Evolutionary conservation across 1,140 invertebrate genomes (phyloP).

Genomic region (Drosophila azteca): DNA sequence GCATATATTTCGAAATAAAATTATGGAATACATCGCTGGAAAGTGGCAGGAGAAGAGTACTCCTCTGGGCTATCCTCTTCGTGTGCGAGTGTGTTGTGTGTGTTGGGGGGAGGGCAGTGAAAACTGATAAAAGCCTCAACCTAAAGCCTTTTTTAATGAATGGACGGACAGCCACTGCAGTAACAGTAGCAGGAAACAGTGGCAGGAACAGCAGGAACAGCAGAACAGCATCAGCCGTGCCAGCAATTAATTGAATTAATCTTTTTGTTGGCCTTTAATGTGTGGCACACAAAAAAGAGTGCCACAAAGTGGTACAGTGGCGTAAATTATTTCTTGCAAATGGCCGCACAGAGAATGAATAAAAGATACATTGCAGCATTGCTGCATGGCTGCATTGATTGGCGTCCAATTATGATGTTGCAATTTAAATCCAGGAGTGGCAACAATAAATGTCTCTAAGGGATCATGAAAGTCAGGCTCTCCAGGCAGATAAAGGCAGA

Average conservation of each 20-base stretch:
- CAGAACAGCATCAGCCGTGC: slow-evolving; percentile 9
- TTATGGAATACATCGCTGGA: slow-evolving; percentile 18
- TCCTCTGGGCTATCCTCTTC: not conserved
- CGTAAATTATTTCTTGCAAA: slow-evolving; percentile 22
- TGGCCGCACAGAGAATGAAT: slow-evolving; percentile 5
- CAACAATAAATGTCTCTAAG: no score
- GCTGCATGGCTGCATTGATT: no score
- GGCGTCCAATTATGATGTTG: no score
- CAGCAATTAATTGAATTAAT: slow-evolving; percentile 68
- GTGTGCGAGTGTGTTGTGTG: not conserved
- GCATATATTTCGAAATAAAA: slow-evolving; percentile 26
- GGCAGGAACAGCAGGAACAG: not conserved
- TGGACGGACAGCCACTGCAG: slow-evolving; percentile 19
- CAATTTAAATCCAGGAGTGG: no score
- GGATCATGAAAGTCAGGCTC: no score
- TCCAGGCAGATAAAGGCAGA: no score
- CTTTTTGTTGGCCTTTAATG: slow-evolving; percentile 34
- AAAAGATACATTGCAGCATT: not conserved
- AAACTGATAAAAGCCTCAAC: slow-evolving; percentile 27
- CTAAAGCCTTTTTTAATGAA: slow-evolving; percentile 49
- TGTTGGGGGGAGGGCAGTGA: slow-evolving; percentile 25
- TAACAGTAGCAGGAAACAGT: not conserved
- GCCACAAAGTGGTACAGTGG: slow-evolving; percentile 2
- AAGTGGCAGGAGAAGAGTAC: no score
- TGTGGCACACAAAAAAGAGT: slow-evolving; percentile 3